These are phyloP conservation scores for Dromaius novaehollandiae DNA, from an alignment of 2,113 vertebrate genomes.

Conservation along the genomic window DNA sequence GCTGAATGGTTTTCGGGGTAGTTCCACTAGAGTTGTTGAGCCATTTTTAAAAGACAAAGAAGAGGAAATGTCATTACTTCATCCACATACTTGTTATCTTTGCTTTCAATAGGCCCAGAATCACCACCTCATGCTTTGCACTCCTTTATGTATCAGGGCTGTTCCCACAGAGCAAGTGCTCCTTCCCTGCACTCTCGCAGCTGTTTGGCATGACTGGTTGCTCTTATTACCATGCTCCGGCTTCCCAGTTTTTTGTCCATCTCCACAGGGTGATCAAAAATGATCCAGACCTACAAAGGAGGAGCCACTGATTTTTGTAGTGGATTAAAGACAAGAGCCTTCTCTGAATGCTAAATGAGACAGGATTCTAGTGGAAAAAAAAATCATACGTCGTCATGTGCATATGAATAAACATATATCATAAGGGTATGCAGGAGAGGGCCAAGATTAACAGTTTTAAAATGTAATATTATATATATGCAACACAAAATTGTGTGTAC, in stretches of 20 bases:
- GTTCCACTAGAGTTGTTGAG: background rate
- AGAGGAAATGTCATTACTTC: background rate
- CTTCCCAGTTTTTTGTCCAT: background rate
- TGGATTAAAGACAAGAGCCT: background rate
- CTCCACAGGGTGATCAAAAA: background rate
- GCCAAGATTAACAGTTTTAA: background rate
- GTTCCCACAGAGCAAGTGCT: fast-evolving
- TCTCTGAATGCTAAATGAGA: background rate
- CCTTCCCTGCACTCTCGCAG: background rate
- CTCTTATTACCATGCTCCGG: background rate
- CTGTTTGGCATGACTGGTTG: background rate
- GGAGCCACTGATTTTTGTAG: background rate
- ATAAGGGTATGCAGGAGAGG: background rate
- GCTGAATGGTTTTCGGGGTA: background rate
- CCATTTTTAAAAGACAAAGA: background rate
- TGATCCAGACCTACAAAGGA: background rate
- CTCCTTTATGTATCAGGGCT: fast-evolving
- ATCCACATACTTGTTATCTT: background rate
- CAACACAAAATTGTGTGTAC: background rate
- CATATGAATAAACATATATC: constrained; percentile 4
- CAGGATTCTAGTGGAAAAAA: background rate
- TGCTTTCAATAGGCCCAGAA: background rate
- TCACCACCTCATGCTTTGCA: background rate
- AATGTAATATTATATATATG: background rate
- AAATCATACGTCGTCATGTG: background rate